These are phyloP conservation scores for Ictalurus furcatus DNA, from an alignment of 2,113 vertebrate genomes.

Conservation along the genomic window DNA sequence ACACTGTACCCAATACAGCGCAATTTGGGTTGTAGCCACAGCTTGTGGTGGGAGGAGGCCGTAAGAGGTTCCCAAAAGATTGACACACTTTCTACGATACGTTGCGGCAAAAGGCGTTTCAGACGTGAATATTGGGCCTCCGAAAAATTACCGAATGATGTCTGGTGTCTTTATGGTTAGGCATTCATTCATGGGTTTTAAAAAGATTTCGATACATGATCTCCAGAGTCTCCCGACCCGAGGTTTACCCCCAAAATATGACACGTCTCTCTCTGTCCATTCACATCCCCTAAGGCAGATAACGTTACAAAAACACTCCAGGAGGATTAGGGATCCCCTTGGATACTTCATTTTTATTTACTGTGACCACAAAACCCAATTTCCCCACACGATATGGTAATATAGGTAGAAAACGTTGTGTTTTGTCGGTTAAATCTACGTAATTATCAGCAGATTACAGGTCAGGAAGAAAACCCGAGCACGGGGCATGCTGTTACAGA, in stretches of 20 bases:
- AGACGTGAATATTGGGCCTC: background rate
- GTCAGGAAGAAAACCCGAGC: background rate
- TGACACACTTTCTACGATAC: conserved; percentile 20
- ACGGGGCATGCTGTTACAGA: background rate
- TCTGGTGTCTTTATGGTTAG: background rate
- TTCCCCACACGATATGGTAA: background rate
- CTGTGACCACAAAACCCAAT: background rate
- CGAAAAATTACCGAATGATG: background rate
- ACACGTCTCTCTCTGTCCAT: background rate
- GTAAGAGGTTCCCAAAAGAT: conserved; percentile 18
- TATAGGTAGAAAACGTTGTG: background rate
- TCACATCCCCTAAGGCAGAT: background rate
- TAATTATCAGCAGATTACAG: background rate
- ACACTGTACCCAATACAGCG: no score
- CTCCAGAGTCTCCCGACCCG: background rate
- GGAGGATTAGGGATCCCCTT: no score
- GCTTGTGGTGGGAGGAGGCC: conserved; percentile 31
- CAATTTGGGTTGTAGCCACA: conserved; percentile 26
- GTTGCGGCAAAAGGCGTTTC: conserved; percentile 7
- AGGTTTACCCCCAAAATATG: background rate
- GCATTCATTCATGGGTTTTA: conserved; percentile 10
- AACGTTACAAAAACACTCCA: background rate
- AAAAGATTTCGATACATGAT: background rate
- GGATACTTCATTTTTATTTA: background rate
- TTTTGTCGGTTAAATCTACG: background rate